Evolutionary conservation across 53 echinoderm and acorn worm genomes (phyloP), one percentile per base, ranked within the genome.

Genomic region (Antedon mediterranea): DNA sequence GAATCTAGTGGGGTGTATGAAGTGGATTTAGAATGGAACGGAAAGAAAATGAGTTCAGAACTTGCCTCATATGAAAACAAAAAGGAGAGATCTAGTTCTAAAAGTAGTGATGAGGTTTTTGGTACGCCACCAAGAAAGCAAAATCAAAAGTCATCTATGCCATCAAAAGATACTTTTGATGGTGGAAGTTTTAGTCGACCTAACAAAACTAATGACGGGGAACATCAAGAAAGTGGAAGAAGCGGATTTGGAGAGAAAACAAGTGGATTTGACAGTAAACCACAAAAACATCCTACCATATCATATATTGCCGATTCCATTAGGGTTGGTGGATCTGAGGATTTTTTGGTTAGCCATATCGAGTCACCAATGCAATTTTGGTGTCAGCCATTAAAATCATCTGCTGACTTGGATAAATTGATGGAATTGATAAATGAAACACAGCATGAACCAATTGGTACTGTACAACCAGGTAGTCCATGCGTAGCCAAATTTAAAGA

Each of bases 331-430:
- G 57, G 57, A 57, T 57, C 9, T 57, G 57, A 6, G 23, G 57
- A 57, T 57, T 82, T 93, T 30, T 79, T 90, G 14, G 81, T 90
- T 70, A 86, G 83, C 43, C 88, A 81, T 28, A 78, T 86, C 34
- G 86, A 90, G 73, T 83, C 86, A 18, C 90, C 93, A 28, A 72
- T 70, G 13, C 90, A 81, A 73, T 90, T 98, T 77, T 98, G 90
- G 88, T 88, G 88, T 31, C 92, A 93, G 57, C 75, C 80, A 7
- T 83, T 86, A 37, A 81, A 80, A 73, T 71, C 80, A 74, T 81
- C 78, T 81, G 44, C 84, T 14, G 79, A 81, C 8, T 32, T 91
- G 30, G 91, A 91, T 76, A 72, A 79, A 0, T 79, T 88, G 31
- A 85, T 88, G 86, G 83, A 85, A 2, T 72, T 71, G 15, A 15